phyloP scores from a whole-genome alignment of 2,888 invertebrate genomes.

The Osedax frankpressi region DNA sequence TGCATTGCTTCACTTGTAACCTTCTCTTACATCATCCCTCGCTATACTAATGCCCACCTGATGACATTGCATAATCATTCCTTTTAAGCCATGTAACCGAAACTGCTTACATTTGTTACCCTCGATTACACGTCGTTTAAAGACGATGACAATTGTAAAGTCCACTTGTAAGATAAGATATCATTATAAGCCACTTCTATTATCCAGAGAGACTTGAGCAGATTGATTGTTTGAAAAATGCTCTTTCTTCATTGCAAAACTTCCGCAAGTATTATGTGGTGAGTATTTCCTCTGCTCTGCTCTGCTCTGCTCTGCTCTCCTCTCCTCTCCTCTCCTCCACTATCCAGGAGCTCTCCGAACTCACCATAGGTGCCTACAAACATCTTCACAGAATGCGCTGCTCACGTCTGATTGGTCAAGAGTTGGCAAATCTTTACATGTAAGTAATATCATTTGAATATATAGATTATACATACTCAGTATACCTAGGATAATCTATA shows the following conservation, averaged over 20 bases:
- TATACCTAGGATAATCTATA: no score
- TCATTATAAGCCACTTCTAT: no score
- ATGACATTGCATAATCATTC: no score
- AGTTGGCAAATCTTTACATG: conserved; percentile 78
- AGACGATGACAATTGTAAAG: no score
- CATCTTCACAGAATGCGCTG: conserved; percentile 73
- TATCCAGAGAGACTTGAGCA: conserved; percentile 46
- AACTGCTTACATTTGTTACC: no score
- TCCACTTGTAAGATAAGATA: no score
- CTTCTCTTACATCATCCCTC: no score
- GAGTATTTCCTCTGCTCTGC: conserved; percentile 28
- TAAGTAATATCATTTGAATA: conserved; percentile 44
- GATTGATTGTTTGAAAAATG: conserved; percentile 73
- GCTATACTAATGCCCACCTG: no score
- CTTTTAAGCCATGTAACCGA: no score
- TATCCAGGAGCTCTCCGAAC: conserved; percentile 67
- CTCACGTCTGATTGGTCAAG: conserved; percentile 73
- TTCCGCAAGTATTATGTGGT: conserved; percentile 78
- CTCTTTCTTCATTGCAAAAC: conserved; percentile 71
- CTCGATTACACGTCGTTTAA: no score
- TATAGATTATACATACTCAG: no score
- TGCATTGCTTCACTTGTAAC: no score
- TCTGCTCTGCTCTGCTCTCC: background rate
- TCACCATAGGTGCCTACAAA: conserved; percentile 90
- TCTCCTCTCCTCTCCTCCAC: background rate